Evolutionary conservation across 2,888 invertebrate species (phyloP), one percentile per base, ranked within the genome.

Genomic region (Eudemis profundana): DNA sequence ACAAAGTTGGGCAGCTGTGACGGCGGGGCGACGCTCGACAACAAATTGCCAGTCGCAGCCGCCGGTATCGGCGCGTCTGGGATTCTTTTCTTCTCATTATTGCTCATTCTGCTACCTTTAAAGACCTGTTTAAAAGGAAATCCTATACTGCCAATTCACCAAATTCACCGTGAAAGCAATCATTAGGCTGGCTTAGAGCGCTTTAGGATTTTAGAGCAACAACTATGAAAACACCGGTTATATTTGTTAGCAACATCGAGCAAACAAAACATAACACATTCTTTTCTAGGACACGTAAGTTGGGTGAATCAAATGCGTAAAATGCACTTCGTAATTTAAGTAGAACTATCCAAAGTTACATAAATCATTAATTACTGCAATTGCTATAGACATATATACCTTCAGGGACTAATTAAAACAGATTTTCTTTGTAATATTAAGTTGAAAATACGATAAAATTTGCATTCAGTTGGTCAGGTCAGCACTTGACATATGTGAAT

Each of bases 1-100:
- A 95, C 87, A 67, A 95, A 95, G 80, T 94, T 95, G 0, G 95
- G 95, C 44, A 95, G 85, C 72, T 94, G 93, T 23, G 93, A 90
- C 0, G 95, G 95, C 4, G 95, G 95, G 47, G 95, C 93, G n/a
- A 95, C 93, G 74, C 93, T 95, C 0, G 95, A 95, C 59, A 95
- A 79, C 66, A 95, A 78, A 79, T 94, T 95, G 44, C 94, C 94
- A 14, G 92, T 79, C 4, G 86, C 83, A 1, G 82, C 78, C 3
- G 86, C 83, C 44, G 93, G 86, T 10, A 90, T 86, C 38, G 94
- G 91, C 14, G 87, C 89, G 61, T 85, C 81, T 4, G 90, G 92
- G 56, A 89, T 87, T 73, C 84, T 86, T 42, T 78, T 70, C 70
- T 83, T 89, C 33, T 50, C 56, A 33, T 42, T 63, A 27, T 29